Evolutionary conservation across 2,113 vertebrate species (phyloP), one percentile per base, ranked within the genome.

Genomic region (Merops nubicus): DNA sequence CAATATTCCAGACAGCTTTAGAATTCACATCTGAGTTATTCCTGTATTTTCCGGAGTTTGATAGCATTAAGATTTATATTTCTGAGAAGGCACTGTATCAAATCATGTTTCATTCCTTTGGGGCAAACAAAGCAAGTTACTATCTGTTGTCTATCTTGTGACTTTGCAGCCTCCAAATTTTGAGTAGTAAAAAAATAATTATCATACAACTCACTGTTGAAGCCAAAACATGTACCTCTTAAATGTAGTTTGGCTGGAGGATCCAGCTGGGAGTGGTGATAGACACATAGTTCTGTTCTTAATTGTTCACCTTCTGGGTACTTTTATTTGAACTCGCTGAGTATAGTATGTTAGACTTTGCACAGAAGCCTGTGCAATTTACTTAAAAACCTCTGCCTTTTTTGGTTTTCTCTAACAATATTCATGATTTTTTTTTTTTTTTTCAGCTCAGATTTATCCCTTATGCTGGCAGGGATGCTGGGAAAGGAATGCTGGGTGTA

Each of bases 261-360:
- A 85, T 91, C 64, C 64, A 74, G 10, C 20, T 74, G 56, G 28
- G 42, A 59, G 38, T 38, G 43, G 23, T 43, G 29, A 93, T 54
- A 87, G 51, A 63, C 19, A 53, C 15, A 65, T 4, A 43, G 42
- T 57, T 88, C 36, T 56, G 20, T 50, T 72, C 12, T n/a, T n/a
- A n/a, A n/a, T n/a, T n/a, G n/a, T n/a, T 72, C 0, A 1, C 34
- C 8, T 26, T 67, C 28, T 65, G 20, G 33, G 38, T 36, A 8
- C 8, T 75, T 59, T 59, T 47, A 91, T 51, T 51, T 60, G 75
- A 89, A 60, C 23, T 56, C 26, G n/a, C 17, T 3, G 6, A 62
- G 22, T 62, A 20, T 16, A 29, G 18, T 12, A 18, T 6, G 29
- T 19, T 34, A 69, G 21, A 8, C 15, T 81, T 65, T 81, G 45